Conservation (phyloP, 2,888 invertebrate genomes). For the Sacculina carcini region DNA sequence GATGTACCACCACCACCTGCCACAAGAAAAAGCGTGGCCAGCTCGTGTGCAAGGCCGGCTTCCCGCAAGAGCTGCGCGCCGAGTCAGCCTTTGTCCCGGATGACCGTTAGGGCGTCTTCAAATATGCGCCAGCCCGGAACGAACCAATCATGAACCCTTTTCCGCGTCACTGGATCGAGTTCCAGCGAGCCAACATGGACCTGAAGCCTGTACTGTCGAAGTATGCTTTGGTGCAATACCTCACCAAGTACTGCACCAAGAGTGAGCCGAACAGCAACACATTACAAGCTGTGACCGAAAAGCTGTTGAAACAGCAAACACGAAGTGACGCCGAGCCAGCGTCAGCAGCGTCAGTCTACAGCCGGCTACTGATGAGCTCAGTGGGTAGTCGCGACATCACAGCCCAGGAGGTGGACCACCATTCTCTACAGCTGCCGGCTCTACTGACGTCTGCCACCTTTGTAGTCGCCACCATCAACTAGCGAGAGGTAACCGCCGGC, state of each 20-base stretch:
- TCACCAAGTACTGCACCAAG: background rate
- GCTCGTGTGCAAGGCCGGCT: too few relatives aligned
- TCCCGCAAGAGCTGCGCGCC: background rate
- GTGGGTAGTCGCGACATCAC: background rate
- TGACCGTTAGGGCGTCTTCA: background rate
- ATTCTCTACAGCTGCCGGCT: background rate
- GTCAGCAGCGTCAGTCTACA: background rate
- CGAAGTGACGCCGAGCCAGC: background rate
- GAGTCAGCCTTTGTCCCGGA: background rate
- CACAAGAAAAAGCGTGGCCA: too few relatives aligned
- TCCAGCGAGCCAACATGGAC: background rate
- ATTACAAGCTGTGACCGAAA: background rate
- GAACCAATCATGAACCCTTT: background rate
- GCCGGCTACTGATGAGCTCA: background rate
- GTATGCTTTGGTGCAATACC: background rate
- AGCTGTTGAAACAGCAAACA: background rate
- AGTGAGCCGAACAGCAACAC: background rate
- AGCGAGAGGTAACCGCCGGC: background rate
- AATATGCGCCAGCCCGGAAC: background rate
- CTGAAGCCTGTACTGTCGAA: background rate
- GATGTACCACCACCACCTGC: too few relatives aligned
- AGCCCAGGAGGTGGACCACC: background rate
- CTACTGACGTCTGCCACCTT: background rate
- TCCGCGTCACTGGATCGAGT: background rate
- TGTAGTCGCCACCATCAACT: background rate